These are phyloP conservation scores for Hirtodrosophila cameraria DNA, from an alignment of 2,888 invertebrate genomes.

Conservation along the genomic window DNA sequence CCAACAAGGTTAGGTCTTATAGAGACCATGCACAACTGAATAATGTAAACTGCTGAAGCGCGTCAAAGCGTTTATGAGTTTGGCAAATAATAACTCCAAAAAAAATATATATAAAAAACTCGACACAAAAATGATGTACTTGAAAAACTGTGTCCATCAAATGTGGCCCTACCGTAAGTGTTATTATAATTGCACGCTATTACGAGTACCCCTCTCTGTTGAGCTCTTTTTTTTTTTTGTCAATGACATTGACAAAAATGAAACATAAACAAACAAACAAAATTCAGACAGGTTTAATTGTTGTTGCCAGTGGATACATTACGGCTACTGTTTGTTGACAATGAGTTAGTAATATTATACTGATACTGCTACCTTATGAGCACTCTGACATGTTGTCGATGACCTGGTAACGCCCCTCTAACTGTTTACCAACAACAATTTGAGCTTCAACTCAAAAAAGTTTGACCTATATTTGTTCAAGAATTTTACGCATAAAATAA, in stretches of 20 bases:
- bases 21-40: conserved; percentile 5
- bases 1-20: conserved; percentile 47
- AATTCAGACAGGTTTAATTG: conserved; percentile 36
- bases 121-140: conserved; percentile 55
- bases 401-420: background rate
- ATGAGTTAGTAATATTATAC: conserved; percentile 29
- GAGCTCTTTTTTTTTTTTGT: conserved; percentile 22
- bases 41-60: conserved; percentile 70
- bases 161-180: conserved; percentile 50
- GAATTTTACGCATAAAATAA: background rate
- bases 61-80: conserved; percentile 68
- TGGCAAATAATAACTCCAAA: conserved; percentile 44
- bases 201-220: conserved; percentile 47
- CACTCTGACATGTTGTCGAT: background rate
- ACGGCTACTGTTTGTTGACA: conserved; percentile 45
- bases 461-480: background rate
- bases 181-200: conserved; percentile 67
- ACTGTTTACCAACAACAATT: background rate
- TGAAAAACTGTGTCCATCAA: conserved; percentile 52
- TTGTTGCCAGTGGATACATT: conserved; percentile 33
- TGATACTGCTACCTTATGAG: background rate
- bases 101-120: no score
- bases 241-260: conserved; percentile 62
- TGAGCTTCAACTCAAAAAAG: background rate
- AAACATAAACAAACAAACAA: conserved; percentile 16